These are phyloP conservation scores for Euleptes europaea DNA, from an alignment of 2,113 vertebrate species.

Conservation along the genomic window DNA sequence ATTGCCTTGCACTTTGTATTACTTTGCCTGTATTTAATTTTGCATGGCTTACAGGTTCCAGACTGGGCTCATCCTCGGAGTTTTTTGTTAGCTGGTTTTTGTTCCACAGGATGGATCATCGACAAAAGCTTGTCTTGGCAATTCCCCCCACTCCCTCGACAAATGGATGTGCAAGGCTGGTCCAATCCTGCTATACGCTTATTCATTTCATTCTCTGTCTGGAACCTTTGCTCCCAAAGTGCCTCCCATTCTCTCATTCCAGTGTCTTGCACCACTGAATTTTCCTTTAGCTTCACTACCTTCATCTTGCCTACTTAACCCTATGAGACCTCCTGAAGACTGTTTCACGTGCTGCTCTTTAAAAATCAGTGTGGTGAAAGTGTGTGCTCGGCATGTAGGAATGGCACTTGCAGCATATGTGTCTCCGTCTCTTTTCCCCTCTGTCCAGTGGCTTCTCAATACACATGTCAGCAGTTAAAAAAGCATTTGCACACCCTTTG, in stretches of 20 bases:
- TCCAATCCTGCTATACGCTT: neutral
- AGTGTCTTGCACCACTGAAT: neutral
- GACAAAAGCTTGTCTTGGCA: neutral
- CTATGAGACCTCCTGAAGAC: neutral
- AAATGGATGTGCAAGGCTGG: neutral
- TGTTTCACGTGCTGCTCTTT: neutral
- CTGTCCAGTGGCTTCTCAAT: neutral
- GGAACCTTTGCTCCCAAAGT: neutral
- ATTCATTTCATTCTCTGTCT: neutral
- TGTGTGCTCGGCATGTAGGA: neutral
- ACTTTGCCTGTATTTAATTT: neutral
- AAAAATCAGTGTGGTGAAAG: neutral
- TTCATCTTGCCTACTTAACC: neutral
- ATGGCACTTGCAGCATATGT: neutral
- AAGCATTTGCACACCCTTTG: neutral
- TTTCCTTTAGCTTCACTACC: neutral
- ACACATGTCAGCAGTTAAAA: neutral
- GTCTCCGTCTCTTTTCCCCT: neutral
- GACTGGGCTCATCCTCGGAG: neutral
- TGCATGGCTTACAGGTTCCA: neutral
- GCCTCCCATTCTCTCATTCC: neutral
- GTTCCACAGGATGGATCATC: neutral
- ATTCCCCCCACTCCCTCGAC: neutral
- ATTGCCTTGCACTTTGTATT: neutral
- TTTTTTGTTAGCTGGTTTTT: neutral